phyloP scores from a whole-genome alignment of 2,113 vertebrate genomes.

The Limnothrissa miodon region DNA sequence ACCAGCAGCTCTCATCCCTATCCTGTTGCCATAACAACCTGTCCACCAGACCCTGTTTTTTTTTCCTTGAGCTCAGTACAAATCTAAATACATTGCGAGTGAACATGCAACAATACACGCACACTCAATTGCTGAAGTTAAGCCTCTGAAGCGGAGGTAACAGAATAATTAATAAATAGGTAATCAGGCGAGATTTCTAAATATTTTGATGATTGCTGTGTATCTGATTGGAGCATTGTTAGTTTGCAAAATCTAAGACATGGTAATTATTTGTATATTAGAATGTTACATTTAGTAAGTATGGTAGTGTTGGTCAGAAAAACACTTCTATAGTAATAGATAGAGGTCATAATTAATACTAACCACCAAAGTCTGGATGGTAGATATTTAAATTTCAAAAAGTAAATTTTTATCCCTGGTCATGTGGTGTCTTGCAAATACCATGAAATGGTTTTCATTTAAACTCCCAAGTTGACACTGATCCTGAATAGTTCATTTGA shows the following conservation, averaged over 20 bases:
- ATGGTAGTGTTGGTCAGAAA: background rate
- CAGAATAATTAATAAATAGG: background rate
- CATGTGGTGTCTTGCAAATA: too few species aligned
- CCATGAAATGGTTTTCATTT: background rate
- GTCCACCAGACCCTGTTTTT: constrained; percentile 60
- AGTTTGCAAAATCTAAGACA: too few species aligned
- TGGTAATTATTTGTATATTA: background rate
- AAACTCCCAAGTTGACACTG: background rate
- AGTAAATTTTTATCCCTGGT: too few species aligned
- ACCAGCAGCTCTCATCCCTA: constrained; percentile 59
- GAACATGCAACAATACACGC: constrained; percentile 42
- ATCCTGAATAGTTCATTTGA: background rate
- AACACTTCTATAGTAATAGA: too few species aligned
- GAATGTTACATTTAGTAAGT: background rate
- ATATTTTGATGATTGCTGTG: background rate
- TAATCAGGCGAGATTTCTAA: background rate
- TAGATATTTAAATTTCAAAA: too few species aligned
- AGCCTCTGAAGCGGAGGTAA: background rate
- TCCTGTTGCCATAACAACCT: constrained; percentile 78
- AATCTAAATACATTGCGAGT: constrained; percentile 54
- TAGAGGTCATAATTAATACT: too few species aligned
- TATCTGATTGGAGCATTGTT: background rate
- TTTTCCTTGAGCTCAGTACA: constrained; percentile 51
- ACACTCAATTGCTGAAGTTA: constrained; percentile 28
- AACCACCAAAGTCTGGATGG: too few species aligned